Percentiles rank a stretch among this genome's conserved stretches.
These are phyloP conservation scores for Cyprinus carpio DNA, from an alignment of 2,113 vertebrate species.

Conservation along the genomic window DNA sequence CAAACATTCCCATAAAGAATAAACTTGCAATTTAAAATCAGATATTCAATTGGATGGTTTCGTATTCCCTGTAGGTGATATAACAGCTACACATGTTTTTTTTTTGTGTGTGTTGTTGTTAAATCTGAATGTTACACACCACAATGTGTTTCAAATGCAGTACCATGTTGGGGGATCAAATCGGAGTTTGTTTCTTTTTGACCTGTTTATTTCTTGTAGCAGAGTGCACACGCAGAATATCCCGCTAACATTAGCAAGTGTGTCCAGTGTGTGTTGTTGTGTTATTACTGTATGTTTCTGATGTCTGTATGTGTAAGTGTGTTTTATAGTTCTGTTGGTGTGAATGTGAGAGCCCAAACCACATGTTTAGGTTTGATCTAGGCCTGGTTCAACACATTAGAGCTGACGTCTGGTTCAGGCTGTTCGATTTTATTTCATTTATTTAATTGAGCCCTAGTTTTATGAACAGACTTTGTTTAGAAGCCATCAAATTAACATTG, in stretches of 20 bases:
- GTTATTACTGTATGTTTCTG: slow-evolving; percentile 22
- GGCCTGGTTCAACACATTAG: not conserved
- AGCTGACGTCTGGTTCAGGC: not conserved
- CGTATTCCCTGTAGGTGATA: not conserved
- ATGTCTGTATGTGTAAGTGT: slow-evolving; percentile 31
- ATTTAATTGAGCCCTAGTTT: slow-evolving; percentile 11
- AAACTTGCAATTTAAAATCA: not conserved
- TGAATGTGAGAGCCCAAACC: slow-evolving; percentile 18
- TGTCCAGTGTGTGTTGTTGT: slow-evolving; percentile 21
- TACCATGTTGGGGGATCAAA: not conserved
- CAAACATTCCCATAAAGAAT: slow-evolving; percentile 1
- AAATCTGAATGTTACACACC: not conserved
- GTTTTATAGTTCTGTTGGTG: not conserved
- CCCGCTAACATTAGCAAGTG: not conserved
- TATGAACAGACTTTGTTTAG: not conserved
- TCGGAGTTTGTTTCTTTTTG: not conserved
- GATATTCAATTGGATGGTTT: not conserved
- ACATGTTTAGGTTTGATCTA: slow-evolving; percentile 18
- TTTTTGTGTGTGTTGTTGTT: not conserved
- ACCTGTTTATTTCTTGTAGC: slow-evolving; percentile 12
- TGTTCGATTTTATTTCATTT: not conserved
- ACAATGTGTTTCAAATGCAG: not conserved
- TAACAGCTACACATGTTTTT: not conserved
- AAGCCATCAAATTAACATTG: not conserved
- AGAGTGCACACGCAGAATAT: not conserved